A percentile compares a stretch with the other conserved stretches of the same genome.
Evolutionary conservation across 1,140 invertebrate genomes (phyloP).

Genomic region (Ctenoplectra terminalis): DNA sequence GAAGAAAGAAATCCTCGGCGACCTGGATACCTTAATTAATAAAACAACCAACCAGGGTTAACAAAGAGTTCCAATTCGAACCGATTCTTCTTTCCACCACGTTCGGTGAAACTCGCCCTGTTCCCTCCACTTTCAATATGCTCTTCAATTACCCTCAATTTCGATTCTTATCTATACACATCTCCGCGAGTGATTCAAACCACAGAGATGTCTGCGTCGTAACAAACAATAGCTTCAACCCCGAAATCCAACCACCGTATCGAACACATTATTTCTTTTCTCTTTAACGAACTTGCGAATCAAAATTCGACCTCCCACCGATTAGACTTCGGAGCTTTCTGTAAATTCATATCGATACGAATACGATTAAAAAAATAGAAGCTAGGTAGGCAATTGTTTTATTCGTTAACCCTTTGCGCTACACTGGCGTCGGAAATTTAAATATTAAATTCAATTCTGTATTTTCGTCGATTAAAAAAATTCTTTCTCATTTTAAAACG

Average conservation of each 20-base stretch:
- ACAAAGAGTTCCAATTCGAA: background rate
- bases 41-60: background rate
- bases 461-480: no score
- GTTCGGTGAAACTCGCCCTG: background rate
- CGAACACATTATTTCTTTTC: background rate
- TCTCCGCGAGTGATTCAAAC: background rate
- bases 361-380: no score
- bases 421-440: no score
- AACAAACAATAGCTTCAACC: background rate
- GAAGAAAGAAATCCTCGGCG: background rate
- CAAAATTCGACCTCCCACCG: background rate
- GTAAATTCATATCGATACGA: no score
- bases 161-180: background rate
- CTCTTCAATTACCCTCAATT: background rate
- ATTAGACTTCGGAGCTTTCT: no score
- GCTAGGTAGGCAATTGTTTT: no score
- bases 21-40: constrained; percentile 9
- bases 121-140: background rate
- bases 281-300: background rate
- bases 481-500: no score
- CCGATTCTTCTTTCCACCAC: background rate
- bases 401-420: no score
- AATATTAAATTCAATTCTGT: no score
- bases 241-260: background rate
- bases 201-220: background rate